These are phyloP conservation scores for Lepus townsendii DNA, from an alignment of 2,797 vertebrate species.

Conservation along the genomic window DNA sequence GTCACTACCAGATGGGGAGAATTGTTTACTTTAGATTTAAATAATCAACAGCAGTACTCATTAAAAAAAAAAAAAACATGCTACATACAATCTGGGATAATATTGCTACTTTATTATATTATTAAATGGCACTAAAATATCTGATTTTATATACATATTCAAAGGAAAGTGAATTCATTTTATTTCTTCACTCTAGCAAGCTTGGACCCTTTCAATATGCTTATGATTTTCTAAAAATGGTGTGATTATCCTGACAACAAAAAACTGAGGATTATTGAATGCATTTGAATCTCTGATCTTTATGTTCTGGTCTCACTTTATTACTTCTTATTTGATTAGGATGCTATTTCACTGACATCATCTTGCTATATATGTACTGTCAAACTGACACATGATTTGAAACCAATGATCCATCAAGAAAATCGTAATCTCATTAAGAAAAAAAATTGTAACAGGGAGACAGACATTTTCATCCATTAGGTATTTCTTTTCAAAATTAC, in stretches of 20 bases:
- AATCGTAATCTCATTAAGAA: not conserved
- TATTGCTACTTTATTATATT: not conserved
- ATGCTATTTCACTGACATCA: not conserved
- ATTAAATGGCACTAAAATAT: not conserved
- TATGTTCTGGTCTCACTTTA: not conserved
- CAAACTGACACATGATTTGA: no score
- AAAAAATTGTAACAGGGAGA: not conserved
- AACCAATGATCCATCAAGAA: not conserved
- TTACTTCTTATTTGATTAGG: not conserved
- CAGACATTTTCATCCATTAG: not conserved
- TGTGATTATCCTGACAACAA: not conserved
- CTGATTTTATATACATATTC: not conserved
- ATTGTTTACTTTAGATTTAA: not conserved
- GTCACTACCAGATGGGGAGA: not conserved
- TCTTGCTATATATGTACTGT: no score
- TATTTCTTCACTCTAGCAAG: not conserved
- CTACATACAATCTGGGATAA: not conserved
- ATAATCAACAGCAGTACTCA: not conserved
- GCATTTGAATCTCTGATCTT: no score
- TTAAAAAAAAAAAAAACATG: not conserved
- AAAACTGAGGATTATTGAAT: not conserved
- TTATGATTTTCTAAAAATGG: not conserved
- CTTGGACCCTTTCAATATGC: not conserved
- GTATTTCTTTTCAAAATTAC: not conserved
- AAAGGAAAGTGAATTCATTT: not conserved